These are phyloP conservation scores for Heliothis peltigera DNA, from an alignment of 2,888 invertebrate genomes.

Conservation along the genomic window DNA sequence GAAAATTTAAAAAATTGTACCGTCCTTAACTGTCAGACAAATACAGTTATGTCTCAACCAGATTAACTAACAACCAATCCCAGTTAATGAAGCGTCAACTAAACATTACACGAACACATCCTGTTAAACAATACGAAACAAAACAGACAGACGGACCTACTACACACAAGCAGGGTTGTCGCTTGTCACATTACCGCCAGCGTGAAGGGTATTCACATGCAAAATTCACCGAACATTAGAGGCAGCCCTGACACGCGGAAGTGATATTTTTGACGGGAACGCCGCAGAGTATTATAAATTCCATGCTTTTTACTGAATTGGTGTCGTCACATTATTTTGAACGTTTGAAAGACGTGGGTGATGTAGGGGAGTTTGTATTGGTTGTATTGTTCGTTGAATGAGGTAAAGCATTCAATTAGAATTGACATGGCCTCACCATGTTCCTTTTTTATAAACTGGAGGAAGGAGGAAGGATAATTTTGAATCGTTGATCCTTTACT, in stretches of 20 bases:
- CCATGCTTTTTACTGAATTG: constrained; percentile 63
- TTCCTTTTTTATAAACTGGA: constrained; percentile 1
- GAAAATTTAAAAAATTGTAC: too few species aligned
- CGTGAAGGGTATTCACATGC: constrained; percentile 82
- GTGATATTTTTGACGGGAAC: constrained; percentile 84
- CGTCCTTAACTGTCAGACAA: neutral
- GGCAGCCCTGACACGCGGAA: constrained; percentile 85
- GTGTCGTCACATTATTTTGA: constrained; percentile 62
- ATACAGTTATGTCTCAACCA: neutral
- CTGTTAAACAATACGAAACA: constrained; percentile 57
- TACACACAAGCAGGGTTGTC: constrained; percentile 80
- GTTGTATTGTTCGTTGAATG: constrained; percentile 37
- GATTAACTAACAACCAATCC: constrained; percentile 23
- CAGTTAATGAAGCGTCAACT: constrained; percentile 50
- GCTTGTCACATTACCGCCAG: constrained; percentile 86
- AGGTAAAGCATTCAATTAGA: constrained; percentile 32
- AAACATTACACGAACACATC: constrained; percentile 50
- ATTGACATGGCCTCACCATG: too few species aligned
- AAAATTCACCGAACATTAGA: constrained; percentile 84
- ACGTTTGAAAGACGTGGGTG: constrained; percentile 55
- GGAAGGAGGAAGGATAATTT: too few species aligned
- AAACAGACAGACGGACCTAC: constrained; percentile 61
- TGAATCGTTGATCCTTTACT: neutral
- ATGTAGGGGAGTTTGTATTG: constrained; percentile 19
- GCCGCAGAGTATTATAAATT: constrained; percentile 59